A percentile compares a stretch with the other conserved stretches of the same genome.
These are phyloP conservation scores for Spodoptera frugiperda DNA, from an alignment of 1,140 invertebrate species.

Conservation along the genomic window DNA sequence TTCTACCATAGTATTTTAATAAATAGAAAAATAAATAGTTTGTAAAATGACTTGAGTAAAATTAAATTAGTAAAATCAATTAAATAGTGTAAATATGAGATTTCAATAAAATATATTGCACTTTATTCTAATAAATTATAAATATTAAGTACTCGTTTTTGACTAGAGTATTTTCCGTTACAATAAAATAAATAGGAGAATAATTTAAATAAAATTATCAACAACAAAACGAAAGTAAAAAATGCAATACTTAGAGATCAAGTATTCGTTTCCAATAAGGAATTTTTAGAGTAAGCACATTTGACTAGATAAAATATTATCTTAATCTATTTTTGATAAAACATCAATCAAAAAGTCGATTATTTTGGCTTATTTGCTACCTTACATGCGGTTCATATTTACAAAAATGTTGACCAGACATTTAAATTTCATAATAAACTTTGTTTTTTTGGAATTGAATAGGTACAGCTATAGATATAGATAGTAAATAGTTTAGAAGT, in stretches of 20 bases:
- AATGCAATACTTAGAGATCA: conserved; percentile 55
- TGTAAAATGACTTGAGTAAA: conserved; percentile 59
- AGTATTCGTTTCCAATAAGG: conserved; percentile 48
- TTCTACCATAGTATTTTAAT: conserved; percentile 21
- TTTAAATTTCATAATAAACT: conserved; percentile 4
- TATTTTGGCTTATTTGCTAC: conserved; percentile 26
- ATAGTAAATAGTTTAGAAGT: neutral
- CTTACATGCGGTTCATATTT: conserved; percentile 19
- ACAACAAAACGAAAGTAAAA: conserved; percentile 61
- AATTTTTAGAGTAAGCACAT: conserved; percentile 46
- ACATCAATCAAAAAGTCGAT: conserved; percentile 37
- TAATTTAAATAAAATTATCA: conserved; percentile 67
- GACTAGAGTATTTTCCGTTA: conserved; percentile 67
- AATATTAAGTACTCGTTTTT: conserved; percentile 51
- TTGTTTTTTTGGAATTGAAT: conserved; percentile 20
- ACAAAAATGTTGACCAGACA: conserved; percentile 30
- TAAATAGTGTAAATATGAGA: conserved; percentile 58
- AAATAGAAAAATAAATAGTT: conserved; percentile 56
- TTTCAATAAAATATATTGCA: conserved; percentile 81
- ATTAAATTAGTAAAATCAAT: conserved; percentile 60
- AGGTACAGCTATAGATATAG: neutral
- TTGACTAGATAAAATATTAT: conserved; percentile 50
- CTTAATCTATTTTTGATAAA: conserved; percentile 30
- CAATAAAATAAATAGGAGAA: conserved; percentile 48
- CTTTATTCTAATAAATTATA: conserved; percentile 59